Conservation (phyloP, 2,797 vertebrate genomes). For the Enteromius anoplus region DNA sequence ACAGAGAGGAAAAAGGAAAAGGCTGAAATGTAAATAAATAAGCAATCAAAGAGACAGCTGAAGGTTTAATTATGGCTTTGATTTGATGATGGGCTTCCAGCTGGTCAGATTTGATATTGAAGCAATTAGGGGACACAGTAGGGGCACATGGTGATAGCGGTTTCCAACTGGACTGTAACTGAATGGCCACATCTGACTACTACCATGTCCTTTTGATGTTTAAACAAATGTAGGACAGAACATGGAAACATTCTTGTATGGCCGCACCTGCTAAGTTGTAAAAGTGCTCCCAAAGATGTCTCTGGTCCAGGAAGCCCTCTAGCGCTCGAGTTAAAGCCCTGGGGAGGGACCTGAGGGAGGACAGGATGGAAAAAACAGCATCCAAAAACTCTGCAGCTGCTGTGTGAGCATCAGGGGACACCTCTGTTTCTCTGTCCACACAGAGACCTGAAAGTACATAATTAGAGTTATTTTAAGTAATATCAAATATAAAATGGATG, state of each 20-base stretch:
- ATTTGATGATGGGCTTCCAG: conserved; percentile 56
- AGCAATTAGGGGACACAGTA: conserved; percentile 46
- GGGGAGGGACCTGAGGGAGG: conserved; percentile 80
- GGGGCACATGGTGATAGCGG: conserved; percentile 18
- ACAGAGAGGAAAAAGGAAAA: conserved; percentile 24
- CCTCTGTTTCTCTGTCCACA: conserved; percentile 59
- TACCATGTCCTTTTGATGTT: background rate
- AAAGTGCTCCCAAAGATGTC: conserved; percentile 85
- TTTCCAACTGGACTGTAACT: background rate
- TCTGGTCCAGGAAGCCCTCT: conserved; percentile 85
- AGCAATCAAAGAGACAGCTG: conserved; percentile 52
- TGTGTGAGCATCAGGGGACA: conserved; percentile 61
- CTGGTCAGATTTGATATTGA: conserved; percentile 51
- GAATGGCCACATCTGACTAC: background rate
- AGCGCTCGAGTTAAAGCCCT: conserved; percentile 84
- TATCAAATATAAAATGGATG: background rate
- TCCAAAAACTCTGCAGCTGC: conserved; percentile 76
- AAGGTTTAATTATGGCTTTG: conserved; percentile 59
- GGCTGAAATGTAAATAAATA: conserved; percentile 59
- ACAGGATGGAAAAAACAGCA: conserved; percentile 83
- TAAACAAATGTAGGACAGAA: conserved; percentile 9
- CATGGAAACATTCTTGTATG: conserved; percentile 1
- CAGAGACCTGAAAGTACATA: conserved; percentile 69
- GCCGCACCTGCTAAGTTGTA: conserved; percentile 85
- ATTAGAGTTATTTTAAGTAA: conserved; percentile 13